A percentile compares a stretch with the other conserved stretches of the same genome.
Evolutionary conservation across 2,797 vertebrate species (phyloP).

Genomic region (Octomys mimax): DNA sequence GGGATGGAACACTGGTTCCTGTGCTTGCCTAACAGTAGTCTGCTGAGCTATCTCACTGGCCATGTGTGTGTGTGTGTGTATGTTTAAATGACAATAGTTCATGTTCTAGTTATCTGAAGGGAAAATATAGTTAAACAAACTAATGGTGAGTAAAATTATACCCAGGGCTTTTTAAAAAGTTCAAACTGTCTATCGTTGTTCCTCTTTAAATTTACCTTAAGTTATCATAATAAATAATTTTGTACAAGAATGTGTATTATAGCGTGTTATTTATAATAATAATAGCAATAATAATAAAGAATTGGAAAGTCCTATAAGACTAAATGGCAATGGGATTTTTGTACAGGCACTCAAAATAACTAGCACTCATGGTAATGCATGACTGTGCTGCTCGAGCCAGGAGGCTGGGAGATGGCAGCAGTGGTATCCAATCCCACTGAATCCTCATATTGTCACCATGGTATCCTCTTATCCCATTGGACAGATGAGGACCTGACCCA

Average conservation of each 20-base stretch:
- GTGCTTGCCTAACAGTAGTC: no score
- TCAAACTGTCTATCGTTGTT: slow-evolving; percentile 5
- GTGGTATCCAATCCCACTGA: not conserved
- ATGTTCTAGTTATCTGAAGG: not conserved
- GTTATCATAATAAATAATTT: slow-evolving; percentile 42
- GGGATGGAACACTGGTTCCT: no score
- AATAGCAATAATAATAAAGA: slow-evolving; percentile 27
- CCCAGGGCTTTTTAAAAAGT: not conserved
- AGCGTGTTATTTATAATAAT: slow-evolving; percentile 31
- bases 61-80: no score
- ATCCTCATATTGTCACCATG: not conserved
- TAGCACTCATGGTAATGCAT: not conserved
- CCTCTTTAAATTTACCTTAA: slow-evolving; percentile 29
- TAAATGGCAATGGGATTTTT: not conserved
- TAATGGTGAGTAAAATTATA: not conserved
- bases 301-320: slow-evolving; percentile 5
- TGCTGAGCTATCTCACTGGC: no score
- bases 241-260: not conserved
- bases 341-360: not conserved
- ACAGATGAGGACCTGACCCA: not conserved
- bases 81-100: not conserved
- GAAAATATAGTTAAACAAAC: not conserved
- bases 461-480: not conserved
- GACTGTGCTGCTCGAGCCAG: not conserved
- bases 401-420: not conserved